phyloP scores from a whole-genome alignment of 2,797 vertebrate genomes.

The Amphiprion clarkii region DNA sequence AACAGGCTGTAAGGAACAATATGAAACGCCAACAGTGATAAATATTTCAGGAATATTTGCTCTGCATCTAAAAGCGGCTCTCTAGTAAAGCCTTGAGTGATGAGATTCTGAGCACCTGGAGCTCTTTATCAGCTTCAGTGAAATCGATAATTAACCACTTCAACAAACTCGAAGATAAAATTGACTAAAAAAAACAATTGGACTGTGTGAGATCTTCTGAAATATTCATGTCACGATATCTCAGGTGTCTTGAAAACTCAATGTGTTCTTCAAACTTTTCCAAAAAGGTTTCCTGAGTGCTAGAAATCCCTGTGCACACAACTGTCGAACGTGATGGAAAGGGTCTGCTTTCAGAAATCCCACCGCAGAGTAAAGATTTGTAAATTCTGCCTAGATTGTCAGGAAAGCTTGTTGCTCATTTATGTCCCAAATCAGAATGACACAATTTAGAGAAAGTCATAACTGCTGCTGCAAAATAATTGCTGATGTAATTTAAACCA shows the following conservation, averaged over 20 bases:
- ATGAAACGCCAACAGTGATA: conserved; percentile 12
- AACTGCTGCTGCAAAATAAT: background rate
- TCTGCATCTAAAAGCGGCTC: conserved; percentile 2
- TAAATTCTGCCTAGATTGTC: background rate
- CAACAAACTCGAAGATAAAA: conserved; percentile 40
- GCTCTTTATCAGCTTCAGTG: conserved; percentile 39
- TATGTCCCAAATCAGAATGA: background rate
- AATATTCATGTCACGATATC: conserved; percentile 49
- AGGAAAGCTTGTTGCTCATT: conserved; percentile 9
- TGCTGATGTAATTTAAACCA: no score
- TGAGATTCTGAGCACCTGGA: conserved; percentile 37
- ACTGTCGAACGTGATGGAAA: conserved; percentile 24
- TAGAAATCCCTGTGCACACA: conserved; percentile 25
- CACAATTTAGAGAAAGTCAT: background rate
- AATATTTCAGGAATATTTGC: conserved; percentile 17
- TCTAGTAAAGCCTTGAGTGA: conserved; percentile 12
- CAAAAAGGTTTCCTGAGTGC: conserved; percentile 15
- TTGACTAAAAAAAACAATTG: conserved; percentile 24
- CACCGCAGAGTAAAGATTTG: conserved; percentile 8
- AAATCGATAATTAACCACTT: conserved; percentile 62
- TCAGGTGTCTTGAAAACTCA: conserved; percentile 36
- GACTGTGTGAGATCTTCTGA: conserved; percentile 40
- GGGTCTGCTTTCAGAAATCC: conserved; percentile 11
- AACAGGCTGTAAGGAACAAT: conserved; percentile 15
- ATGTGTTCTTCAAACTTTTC: conserved; percentile 35